These are phyloP conservation scores for Mimumesa dahlbomi DNA, from an alignment of 2,888 invertebrate species.

Conservation along the genomic window DNA sequence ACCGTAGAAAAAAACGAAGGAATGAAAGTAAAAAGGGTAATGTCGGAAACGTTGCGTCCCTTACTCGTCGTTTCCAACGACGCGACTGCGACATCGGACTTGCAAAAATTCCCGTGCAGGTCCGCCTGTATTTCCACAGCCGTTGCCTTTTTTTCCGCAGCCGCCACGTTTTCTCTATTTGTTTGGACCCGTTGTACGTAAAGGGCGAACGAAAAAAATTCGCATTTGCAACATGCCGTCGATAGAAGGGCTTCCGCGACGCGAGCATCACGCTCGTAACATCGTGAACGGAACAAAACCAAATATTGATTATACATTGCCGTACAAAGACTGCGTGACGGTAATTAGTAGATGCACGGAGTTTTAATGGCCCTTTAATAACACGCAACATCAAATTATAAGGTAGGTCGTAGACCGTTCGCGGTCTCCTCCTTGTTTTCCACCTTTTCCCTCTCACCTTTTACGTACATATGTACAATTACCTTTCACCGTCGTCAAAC, in stretches of 20 bases:
- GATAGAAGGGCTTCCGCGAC: slow-evolving; percentile 32
- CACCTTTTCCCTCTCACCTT: slow-evolving; percentile 20
- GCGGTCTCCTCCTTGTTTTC: slow-evolving; percentile 13
- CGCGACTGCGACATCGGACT: slow-evolving; percentile 50
- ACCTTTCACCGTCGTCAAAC: slow-evolving; percentile 8
- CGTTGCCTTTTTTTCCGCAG: slow-evolving; percentile 7
- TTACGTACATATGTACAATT: too few relatives aligned
- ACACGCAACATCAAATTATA: slow-evolving; percentile 77
- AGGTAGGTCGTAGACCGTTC: slow-evolving; percentile 66
- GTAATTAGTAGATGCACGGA: slow-evolving; percentile 76
- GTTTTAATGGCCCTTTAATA: slow-evolving; percentile 77
- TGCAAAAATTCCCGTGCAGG: slow-evolving; percentile 53
- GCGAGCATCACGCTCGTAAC: slow-evolving; percentile 50
- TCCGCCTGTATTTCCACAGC: slow-evolving; percentile 10
- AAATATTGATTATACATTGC: slow-evolving; percentile 74
- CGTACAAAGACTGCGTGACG: slow-evolving; percentile 70
- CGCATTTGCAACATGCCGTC: slow-evolving; percentile 22
- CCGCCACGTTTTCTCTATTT: slow-evolving; percentile 25
- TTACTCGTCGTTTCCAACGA: slow-evolving; percentile 22
- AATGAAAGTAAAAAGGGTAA: slow-evolving; percentile 2
- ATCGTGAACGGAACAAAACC: slow-evolving; percentile 66
- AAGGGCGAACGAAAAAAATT: slow-evolving; percentile 15
- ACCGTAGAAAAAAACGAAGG: slow-evolving; percentile 10
- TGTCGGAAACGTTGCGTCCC: slow-evolving; percentile 27
- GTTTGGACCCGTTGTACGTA: slow-evolving; percentile 24